These are phyloP conservation scores for Perodicticus potto DNA, from an alignment of 2,797 vertebrate genomes.

Conservation along the genomic window DNA sequence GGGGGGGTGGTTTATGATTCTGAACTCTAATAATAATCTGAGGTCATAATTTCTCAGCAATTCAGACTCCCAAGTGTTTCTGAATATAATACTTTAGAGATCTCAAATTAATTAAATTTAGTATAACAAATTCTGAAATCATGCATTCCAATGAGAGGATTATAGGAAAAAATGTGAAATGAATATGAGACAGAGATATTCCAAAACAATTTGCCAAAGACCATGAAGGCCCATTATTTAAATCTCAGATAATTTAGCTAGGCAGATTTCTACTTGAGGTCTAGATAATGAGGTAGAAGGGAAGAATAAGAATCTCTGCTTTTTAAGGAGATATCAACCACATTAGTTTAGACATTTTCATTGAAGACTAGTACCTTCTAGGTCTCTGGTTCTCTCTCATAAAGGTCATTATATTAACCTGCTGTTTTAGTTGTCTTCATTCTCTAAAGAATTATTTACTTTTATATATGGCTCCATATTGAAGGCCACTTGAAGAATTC, in stretches of 20 bases:
- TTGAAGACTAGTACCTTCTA: not conserved
- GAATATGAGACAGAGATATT: not conserved
- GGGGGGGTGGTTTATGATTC: not conserved
- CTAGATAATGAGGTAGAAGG: not conserved
- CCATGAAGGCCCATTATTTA: not conserved
- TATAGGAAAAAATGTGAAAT: not conserved
- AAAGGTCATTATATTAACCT: not conserved
- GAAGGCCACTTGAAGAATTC: not conserved
- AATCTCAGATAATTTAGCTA: not conserved
- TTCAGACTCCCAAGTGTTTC: not conserved
- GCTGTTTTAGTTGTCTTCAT: not conserved
- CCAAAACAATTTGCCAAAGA: not conserved
- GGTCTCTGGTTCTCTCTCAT: not conserved
- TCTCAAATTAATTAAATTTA: constrained; percentile 12
- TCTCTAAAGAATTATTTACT: not conserved
- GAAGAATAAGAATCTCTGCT: not conserved
- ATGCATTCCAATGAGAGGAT: not conserved
- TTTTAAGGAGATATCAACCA: not conserved
- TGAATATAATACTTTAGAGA: constrained; percentile 26
- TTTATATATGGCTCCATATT: not conserved
- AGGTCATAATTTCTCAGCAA: not conserved
- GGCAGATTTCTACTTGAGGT: not conserved
- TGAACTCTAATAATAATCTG: not conserved
- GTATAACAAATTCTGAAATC: not conserved
- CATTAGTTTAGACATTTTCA: not conserved